A percentile compares a stretch with the other conserved stretches of the same genome.
Evolutionary conservation across 2,797 vertebrate species (phyloP).

Genomic region (Kryptolebias ocellatus): DNA sequence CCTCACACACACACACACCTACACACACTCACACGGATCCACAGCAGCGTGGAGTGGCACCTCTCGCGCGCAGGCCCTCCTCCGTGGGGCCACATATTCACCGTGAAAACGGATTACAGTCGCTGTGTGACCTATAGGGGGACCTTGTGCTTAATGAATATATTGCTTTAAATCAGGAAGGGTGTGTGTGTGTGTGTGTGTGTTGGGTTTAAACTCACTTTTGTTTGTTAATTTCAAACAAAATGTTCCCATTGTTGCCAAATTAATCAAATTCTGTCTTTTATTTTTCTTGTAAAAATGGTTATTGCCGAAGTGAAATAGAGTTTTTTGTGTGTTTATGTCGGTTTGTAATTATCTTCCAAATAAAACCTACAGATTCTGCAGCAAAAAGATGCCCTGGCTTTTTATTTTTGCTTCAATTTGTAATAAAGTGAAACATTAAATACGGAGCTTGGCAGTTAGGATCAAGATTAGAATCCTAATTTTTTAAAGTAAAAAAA

Average conservation of each 20-base stretch:
- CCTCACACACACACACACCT: slow-evolving; percentile 15
- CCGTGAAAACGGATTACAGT: slow-evolving; percentile 81
- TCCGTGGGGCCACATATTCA: slow-evolving; percentile 63
- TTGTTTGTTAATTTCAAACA: neutral
- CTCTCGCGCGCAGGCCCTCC: slow-evolving; percentile 28
- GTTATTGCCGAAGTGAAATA: neutral
- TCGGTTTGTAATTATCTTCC: neutral
- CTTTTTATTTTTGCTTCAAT: slow-evolving; percentile 9
- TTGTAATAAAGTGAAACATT: too few relatives aligned
- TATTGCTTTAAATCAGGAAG: slow-evolving; percentile 63
- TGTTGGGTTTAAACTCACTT: neutral
- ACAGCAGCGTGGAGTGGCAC: slow-evolving; percentile 55
- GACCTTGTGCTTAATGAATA: slow-evolving; percentile 72
- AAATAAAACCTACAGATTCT: slow-evolving; percentile 50
- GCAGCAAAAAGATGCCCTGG: slow-evolving; percentile 22
- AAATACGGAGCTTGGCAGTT: slow-evolving; percentile 56
- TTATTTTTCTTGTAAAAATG: neutral
- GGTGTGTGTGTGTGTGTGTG: neutral
- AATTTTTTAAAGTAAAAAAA: slow-evolving; percentile 47
- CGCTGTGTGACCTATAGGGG: slow-evolving; percentile 72
- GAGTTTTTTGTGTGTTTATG: neutral
- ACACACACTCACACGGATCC: slow-evolving; percentile 31
- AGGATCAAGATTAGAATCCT: slow-evolving; percentile 66
- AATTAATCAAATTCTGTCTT: neutral
- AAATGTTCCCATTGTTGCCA: neutral